These are phyloP conservation scores for Talpa occidentalis DNA, from an alignment of 2,113 vertebrate genomes.

Conservation along the genomic window DNA sequence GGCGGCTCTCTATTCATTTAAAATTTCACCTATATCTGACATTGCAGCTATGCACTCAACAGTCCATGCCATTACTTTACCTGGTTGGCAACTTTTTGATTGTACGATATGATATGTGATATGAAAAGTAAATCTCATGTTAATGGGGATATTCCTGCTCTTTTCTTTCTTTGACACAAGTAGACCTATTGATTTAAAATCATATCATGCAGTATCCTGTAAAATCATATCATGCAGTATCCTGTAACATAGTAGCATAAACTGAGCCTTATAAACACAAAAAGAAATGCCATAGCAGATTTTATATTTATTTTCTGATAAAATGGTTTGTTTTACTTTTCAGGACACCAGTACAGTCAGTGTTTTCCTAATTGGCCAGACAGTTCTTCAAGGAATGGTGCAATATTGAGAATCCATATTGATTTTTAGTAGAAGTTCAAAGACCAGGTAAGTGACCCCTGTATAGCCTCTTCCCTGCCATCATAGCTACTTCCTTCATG, in stretches of 20 bases:
- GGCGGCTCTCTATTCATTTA: neutral
- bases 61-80: neutral
- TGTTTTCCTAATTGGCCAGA: neutral
- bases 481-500: neutral
- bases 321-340: neutral
- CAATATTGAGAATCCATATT: neutral
- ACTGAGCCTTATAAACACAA: neutral
- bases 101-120: neutral
- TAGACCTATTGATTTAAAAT: neutral
- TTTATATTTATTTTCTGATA: neutral
- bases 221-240: neutral
- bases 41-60: neutral
- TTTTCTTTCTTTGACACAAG: neutral
- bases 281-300: neutral
- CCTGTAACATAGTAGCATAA: neutral
- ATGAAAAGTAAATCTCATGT: neutral
- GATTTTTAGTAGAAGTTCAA: neutral
- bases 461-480: neutral
- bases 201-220: neutral
- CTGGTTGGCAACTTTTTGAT: neutral
- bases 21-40: neutral
- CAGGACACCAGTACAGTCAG: neutral
- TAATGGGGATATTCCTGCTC: neutral
- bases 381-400: neutral
- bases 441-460: neutral